Evolutionary conservation across 2,113 vertebrate species (phyloP), one percentile per base, ranked within the genome.

Genomic region (Sitta europaea): DNA sequence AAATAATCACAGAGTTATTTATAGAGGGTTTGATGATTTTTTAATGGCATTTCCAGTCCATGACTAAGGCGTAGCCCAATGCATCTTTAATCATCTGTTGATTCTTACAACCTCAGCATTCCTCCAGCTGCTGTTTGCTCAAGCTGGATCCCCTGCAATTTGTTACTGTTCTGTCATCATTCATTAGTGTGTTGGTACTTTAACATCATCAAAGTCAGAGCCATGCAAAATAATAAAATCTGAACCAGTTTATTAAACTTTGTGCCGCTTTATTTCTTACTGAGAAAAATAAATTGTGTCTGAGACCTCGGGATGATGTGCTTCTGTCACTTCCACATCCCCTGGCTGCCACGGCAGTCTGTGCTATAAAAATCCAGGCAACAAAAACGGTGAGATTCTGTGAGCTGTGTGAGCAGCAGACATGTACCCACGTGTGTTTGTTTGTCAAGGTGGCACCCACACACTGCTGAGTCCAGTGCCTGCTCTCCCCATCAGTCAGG

Each of bases 41-140:
- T 80, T 73, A 81, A 77, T 92, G 83, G 65, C 75, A 31, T 89
- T 94, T 93, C 70, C 73, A 77, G 77, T 57, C 88, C 63, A 53
- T 73, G 88, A 77, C 80, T 43, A 61, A 94, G 80, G 68, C 9
- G 0, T 72, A n/a, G 71, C 67, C 62, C 58, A 59, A 35, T 73
- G 72, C 43, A 53, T 88, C 53, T 91, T 88, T 91, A 71, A 63
- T 91, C 73, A 80, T 40, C 19, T 72, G 75, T 72, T 79, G 31
- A 83, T 88, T 83, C 79, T 19, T 55, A 45, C 0, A 0, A 51
- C 67, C 66, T 91, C 79, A 75, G 66, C 53, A 14, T 88, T 88
- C 48, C 47, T 82, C 53, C 23, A 51, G 47, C 25, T 86, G 51
- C 66, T 67, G 13, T 86, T 85, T 79, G 57, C 86, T 76, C 67